phyloP scores from a whole-genome alignment of 2,888 invertebrate species.

The Sthenelais limicola region DNA sequence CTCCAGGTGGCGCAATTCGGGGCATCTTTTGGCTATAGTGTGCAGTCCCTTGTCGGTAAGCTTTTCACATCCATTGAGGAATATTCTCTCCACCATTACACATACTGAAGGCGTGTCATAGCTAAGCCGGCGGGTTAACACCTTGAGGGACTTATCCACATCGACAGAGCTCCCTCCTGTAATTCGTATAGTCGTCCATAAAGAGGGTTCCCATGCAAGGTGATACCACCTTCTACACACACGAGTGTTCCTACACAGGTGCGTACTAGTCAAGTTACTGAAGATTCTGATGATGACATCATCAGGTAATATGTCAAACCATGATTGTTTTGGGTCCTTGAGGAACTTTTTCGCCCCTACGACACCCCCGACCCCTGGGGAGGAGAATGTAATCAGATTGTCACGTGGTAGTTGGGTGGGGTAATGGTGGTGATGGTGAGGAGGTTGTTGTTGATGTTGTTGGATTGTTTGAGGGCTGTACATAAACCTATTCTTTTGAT shows the following conservation, averaged over 20 bases:
- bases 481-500: slow-evolving; percentile 19
- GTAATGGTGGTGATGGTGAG: too few species aligned
- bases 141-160: slow-evolving; percentile 78
- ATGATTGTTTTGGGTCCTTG: slow-evolving; percentile 22
- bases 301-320: slow-evolving; percentile 76
- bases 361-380: too few species aligned
- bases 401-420: not conserved
- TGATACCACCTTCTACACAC: slow-evolving; percentile 85
- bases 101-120: slow-evolving; percentile 80
- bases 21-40: slow-evolving; percentile 83
- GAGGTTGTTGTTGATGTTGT: too few species aligned
- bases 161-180: slow-evolving; percentile 76
- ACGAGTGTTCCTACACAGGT: slow-evolving; percentile 81
- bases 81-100: slow-evolving; percentile 79
- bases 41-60: slow-evolving; percentile 85
- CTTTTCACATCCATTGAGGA: slow-evolving; percentile 80
- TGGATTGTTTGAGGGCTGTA: not conserved
- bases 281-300: slow-evolving; percentile 81
- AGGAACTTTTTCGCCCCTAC: not conserved
- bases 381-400: too few species aligned
- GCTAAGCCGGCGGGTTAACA: slow-evolving; percentile 78
- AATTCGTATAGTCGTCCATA: slow-evolving; percentile 82
- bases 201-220: slow-evolving; percentile 83
- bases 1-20: slow-evolving; percentile 86
- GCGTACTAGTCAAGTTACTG: slow-evolving; percentile 80